Conservation (phyloP, 35 echinoderm and acorn worm species). For the Chiridota heheva region DNA sequence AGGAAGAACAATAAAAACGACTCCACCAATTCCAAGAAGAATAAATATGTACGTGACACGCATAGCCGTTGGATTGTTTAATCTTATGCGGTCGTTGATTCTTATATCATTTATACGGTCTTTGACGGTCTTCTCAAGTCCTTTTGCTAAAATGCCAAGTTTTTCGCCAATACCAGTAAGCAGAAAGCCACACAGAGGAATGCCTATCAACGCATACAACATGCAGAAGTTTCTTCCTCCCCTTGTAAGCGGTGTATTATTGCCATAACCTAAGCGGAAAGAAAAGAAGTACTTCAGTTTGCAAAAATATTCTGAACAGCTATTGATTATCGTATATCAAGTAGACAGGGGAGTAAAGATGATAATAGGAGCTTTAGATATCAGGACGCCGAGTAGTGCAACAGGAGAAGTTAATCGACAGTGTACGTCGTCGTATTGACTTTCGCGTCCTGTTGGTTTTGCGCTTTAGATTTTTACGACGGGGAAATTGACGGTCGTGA, state of each 20-base stretch:
- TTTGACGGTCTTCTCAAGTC: constrained; percentile 26
- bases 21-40: constrained; percentile 21
- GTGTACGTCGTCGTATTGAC: too few species aligned
- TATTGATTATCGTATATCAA: too few species aligned
- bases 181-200: constrained; percentile 85
- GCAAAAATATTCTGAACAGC: too few species aligned
- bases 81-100: too few species aligned
- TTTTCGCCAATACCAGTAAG: constrained; percentile 63
- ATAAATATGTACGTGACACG: constrained; percentile 36
- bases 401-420: too few species aligned
- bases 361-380: too few species aligned
- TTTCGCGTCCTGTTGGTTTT: too few species aligned
- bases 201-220: constrained; percentile 85
- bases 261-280: constrained; percentile 75
- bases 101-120: constrained; percentile 1
- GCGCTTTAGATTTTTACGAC: too few species aligned
- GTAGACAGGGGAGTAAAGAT: too few species aligned
- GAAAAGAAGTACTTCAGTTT: background rate
- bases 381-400: too few species aligned
- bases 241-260: constrained; percentile 68
- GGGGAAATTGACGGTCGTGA: too few species aligned
- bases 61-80: constrained; percentile 9
- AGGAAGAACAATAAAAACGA: constrained; percentile 72
- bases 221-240: constrained; percentile 72
- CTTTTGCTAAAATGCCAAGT: constrained; percentile 35